Conservation (phyloP, 2,888 invertebrate species). For the Napeogenes inachia region DNA sequence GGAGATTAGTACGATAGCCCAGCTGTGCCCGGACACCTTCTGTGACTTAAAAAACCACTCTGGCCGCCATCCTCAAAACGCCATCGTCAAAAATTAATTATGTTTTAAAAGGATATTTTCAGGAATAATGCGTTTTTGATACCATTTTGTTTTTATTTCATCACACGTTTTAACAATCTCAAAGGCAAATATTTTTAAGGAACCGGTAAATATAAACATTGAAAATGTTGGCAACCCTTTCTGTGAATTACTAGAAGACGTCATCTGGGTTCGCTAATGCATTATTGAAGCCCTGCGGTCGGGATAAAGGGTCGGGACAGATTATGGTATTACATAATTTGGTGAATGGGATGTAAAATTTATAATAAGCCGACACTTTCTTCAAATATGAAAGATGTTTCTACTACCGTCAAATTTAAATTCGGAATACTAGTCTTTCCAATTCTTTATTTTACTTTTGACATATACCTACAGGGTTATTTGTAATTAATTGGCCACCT, state of each 20-base stretch:
- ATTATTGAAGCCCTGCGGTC: conserved; percentile 67
- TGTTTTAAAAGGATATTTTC: conserved; percentile 44
- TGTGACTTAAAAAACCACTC: conserved; percentile 68
- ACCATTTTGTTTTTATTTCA: conserved; percentile 44
- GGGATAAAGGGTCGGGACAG: conserved; percentile 62
- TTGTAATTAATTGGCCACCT: no score
- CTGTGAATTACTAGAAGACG: conserved; percentile 67
- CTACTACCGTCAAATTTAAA: no score
- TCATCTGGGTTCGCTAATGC: conserved; percentile 75
- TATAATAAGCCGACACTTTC: conserved; percentile 9
- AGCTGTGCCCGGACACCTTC: conserved; percentile 67
- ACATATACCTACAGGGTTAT: no score
- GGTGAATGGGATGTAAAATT: conserved; percentile 28
- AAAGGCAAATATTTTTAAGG: conserved; percentile 35
- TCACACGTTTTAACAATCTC: conserved; percentile 22
- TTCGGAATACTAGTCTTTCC: no score
- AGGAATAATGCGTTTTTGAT: conserved; percentile 28
- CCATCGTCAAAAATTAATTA: conserved; percentile 70
- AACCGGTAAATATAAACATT: conserved; percentile 46
- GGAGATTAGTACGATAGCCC: conserved; percentile 66
- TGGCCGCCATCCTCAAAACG: conserved; percentile 62
- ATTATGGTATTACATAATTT: conserved; percentile 65
- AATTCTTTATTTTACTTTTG: no score
- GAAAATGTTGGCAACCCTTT: conserved; percentile 62
- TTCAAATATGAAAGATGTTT: background rate